These are phyloP conservation scores for Chrysodeixis includens DNA, from an alignment of 2,888 invertebrate species.

Conservation along the genomic window DNA sequence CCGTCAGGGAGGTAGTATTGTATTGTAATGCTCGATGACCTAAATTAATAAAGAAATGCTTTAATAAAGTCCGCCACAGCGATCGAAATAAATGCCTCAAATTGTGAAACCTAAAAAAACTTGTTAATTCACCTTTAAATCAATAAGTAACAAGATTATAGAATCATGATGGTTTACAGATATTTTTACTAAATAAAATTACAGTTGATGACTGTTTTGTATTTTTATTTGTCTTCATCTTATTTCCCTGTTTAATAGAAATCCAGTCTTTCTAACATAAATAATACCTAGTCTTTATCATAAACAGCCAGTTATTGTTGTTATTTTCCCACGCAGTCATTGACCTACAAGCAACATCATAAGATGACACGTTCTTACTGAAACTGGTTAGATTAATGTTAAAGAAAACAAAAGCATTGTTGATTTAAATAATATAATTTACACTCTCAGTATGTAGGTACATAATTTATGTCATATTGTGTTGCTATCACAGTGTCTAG, in stretches of 20 bases:
- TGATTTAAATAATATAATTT: slow-evolving; percentile 11
- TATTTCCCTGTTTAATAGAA: too few relatives aligned
- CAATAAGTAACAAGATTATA: too few relatives aligned
- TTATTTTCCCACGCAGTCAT: slow-evolving; percentile 2
- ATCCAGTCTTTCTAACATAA: too few relatives aligned
- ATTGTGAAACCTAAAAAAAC: not conserved
- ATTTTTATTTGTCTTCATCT: too few relatives aligned
- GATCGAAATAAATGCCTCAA: not conserved
- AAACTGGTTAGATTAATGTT: not conserved
- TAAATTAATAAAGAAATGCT: too few relatives aligned
- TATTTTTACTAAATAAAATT: slow-evolving; percentile 1
- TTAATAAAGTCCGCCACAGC: not conserved
- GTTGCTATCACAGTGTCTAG: slow-evolving; percentile 55
- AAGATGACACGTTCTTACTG: not conserved
- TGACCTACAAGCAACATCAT: not conserved
- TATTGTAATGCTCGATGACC: too few relatives aligned
- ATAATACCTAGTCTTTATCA: not conserved
- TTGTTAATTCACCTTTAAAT: too few relatives aligned
- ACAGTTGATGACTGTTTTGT: not conserved
- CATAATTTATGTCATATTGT: slow-evolving; percentile 18
- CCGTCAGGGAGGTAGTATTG: too few relatives aligned
- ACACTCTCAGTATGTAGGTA: slow-evolving; percentile 19
- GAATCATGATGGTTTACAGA: not conserved
- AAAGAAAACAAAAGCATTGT: slow-evolving; percentile 12
- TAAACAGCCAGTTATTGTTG: not conserved